These are phyloP conservation scores for Poecile montanus DNA, from an alignment of 2,797 vertebrate species.

Conservation along the genomic window DNA sequence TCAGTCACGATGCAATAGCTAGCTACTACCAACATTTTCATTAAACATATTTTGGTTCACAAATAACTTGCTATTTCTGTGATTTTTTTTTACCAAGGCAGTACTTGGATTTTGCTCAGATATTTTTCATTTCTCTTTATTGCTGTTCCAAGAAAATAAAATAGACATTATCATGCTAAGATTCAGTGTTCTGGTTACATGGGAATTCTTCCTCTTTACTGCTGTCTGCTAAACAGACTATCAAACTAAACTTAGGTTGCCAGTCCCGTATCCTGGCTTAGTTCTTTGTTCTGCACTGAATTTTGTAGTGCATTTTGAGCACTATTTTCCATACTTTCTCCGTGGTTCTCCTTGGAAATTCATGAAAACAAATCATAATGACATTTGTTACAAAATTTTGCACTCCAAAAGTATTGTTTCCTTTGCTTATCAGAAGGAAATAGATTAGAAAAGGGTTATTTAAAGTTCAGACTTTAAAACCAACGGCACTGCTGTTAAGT, in stretches of 20 bases:
- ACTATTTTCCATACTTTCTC: neutral
- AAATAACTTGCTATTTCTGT: neutral
- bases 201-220: neutral
- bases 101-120: neutral
- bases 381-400: neutral
- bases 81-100: rapidly evolving
- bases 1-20: neutral
- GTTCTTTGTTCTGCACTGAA: neutral
- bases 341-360: neutral
- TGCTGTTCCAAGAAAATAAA: neutral
- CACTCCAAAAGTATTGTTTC: neutral
- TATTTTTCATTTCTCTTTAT: neutral
- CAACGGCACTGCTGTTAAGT: neutral
- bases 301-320: neutral
- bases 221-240: neutral
- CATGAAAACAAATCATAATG: neutral
- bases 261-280: neutral
- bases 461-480: neutral
- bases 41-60: neutral
- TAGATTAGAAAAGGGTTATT: neutral
- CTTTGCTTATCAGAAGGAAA: neutral
- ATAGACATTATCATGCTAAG: neutral
- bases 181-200: neutral
- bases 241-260: neutral
- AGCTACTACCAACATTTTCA: neutral